Conservation (phyloP, 2,888 invertebrate species). For the Timandra comae region DNA sequence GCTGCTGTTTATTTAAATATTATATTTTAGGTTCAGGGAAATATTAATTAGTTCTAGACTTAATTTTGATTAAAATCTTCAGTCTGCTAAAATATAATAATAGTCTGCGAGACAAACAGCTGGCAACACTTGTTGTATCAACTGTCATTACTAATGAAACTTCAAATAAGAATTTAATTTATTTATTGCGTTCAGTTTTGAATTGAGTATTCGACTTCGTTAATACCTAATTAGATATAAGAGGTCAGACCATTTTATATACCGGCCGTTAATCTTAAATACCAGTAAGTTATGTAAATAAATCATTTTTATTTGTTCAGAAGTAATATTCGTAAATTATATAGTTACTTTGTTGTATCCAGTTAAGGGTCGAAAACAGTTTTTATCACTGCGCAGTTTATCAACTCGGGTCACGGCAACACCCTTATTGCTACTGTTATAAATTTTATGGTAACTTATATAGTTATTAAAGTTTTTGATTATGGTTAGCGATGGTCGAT, state of each 20-base stretch:
- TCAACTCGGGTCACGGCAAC: slow-evolving; percentile 41
- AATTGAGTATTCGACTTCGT: slow-evolving; percentile 8
- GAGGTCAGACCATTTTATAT: slow-evolving; percentile 13
- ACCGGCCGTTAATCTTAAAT: slow-evolving; percentile 15
- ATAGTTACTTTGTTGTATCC: slow-evolving; percentile 29
- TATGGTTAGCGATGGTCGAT: background rate
- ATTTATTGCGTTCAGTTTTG: slow-evolving; percentile 10
- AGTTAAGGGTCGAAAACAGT: slow-evolving; percentile 20
- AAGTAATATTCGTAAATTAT: slow-evolving; percentile 34
- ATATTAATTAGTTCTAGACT: too few relatives aligned
- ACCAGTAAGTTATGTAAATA: slow-evolving; percentile 17
- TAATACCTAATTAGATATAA: slow-evolving; percentile 12
- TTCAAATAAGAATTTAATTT: slow-evolving; percentile 7
- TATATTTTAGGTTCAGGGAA: too few relatives aligned
- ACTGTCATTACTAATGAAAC: slow-evolving; percentile 4
- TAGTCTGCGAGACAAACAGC: too few relatives aligned
- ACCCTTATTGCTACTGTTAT: slow-evolving; percentile 21
- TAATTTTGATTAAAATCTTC: too few relatives aligned
- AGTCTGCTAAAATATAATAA: too few relatives aligned
- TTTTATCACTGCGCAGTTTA: slow-evolving; percentile 36
- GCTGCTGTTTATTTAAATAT: too few relatives aligned
- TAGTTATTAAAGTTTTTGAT: slow-evolving; percentile 26
- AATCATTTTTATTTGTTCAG: slow-evolving; percentile 43
- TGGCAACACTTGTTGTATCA: too few relatives aligned
- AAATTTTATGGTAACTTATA: slow-evolving; percentile 28